Evolutionary conservation across 2,797 vertebrate species (phyloP).

Genomic region (Propithecus deckenii): DNA sequence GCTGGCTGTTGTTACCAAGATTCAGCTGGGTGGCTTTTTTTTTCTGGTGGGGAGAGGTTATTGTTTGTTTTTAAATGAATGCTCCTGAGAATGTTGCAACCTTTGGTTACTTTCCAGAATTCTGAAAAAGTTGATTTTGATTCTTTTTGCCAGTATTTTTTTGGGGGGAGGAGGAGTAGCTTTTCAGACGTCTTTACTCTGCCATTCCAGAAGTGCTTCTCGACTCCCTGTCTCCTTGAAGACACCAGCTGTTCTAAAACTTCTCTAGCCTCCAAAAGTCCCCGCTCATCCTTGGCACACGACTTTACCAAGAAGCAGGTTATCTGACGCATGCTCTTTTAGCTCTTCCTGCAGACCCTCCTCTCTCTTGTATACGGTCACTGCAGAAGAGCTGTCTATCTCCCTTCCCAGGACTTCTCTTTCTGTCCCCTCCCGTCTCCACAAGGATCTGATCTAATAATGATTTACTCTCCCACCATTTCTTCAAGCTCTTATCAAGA

Average conservation of each 20-base stretch:
- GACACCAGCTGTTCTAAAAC: not conserved
- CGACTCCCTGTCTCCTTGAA: not conserved
- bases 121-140: not conserved
- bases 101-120: not conserved
- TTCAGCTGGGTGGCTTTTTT: not conserved
- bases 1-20: not conserved
- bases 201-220: not conserved
- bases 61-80: not conserved
- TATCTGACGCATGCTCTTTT: not conserved
- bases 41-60: not conserved
- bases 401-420: not conserved
- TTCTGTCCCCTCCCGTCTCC: not conserved
- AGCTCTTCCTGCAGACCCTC: not conserved
- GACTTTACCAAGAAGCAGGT: not conserved
- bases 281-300: not conserved
- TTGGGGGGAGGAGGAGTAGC: not conserved
- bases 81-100: not conserved
- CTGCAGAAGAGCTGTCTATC: not conserved
- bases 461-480: not conserved
- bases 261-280: not conserved
- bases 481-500: not conserved
- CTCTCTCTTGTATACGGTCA: not conserved
- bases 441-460: not conserved
- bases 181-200: not conserved
- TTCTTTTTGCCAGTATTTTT: not conserved